Conservation (phyloP, 64 coral and sea anemone genomes). For the Montipora foliosa region DNA sequence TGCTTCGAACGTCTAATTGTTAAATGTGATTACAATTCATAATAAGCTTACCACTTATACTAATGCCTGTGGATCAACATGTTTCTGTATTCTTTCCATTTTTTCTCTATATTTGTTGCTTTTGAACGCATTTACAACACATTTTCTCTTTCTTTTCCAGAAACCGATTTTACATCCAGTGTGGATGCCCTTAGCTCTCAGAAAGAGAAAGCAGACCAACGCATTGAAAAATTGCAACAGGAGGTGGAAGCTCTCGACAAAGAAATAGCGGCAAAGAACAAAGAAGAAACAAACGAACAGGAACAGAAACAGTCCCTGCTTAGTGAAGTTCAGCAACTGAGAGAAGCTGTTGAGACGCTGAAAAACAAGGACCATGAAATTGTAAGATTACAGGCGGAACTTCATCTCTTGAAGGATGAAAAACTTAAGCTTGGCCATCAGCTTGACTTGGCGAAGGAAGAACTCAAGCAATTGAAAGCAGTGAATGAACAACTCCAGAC, state of each 20-base stretch:
- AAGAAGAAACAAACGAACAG: background rate
- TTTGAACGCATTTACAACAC: background rate
- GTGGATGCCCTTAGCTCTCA: constrained; percentile 29
- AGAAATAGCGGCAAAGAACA: background rate
- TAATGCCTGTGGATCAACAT: background rate
- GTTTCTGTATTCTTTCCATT: background rate
- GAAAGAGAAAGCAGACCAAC: constrained; percentile 23
- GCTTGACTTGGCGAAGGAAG: background rate
- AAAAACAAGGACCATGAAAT: constrained; percentile 17
- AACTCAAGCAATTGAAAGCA: constrained; percentile 17
- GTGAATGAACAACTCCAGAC: background rate
- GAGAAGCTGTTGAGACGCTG: constrained; percentile 32
- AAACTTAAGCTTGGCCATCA: constrained; percentile 3
- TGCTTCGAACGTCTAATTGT: background rate
- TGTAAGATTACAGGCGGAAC: background rate
- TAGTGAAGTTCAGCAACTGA: constrained; percentile 36
- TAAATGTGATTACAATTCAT: background rate
- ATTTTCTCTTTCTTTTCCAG: background rate
- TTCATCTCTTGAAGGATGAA: background rate
- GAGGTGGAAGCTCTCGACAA: background rate
- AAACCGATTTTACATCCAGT: constrained; percentile 35
- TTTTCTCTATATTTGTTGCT: background rate
- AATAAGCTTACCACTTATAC: background rate
- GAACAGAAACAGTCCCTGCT: constrained; percentile 18
- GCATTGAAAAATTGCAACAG: background rate